Evolutionary conservation across 2,797 vertebrate genomes (phyloP).

Genomic region (Strix occidentalis): DNA sequence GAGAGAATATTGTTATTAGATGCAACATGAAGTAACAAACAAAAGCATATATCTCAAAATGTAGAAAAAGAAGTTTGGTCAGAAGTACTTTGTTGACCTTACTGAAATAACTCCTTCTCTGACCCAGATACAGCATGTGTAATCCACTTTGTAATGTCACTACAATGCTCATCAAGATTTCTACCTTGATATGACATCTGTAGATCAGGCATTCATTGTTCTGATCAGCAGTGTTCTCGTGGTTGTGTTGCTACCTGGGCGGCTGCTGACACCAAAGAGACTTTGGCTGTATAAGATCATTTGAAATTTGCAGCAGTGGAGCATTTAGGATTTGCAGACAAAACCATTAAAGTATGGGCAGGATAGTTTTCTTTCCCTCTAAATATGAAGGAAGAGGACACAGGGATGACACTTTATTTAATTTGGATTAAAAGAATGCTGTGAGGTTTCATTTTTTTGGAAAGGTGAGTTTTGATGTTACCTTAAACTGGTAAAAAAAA

Average conservation of each 20-base stretch:
- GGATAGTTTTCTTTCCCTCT: slow-evolving; percentile 64
- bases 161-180: slow-evolving; percentile 73
- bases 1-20: background rate
- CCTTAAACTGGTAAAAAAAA: slow-evolving; percentile 61
- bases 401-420: slow-evolving; percentile 73
- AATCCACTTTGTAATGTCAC: slow-evolving; percentile 72
- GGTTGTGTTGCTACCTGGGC: slow-evolving; percentile 67
- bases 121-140: slow-evolving; percentile 74
- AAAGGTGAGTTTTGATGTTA: slow-evolving; percentile 74
- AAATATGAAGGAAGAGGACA: slow-evolving; percentile 74
- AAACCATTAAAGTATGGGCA: slow-evolving; percentile 74
- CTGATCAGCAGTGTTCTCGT: slow-evolving; percentile 68
- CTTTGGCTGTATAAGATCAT: slow-evolving; percentile 73
- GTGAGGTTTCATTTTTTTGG: slow-evolving; percentile 64
- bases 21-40: slow-evolving; percentile 45
- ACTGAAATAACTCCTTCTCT: slow-evolving; percentile 70
- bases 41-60: slow-evolving; percentile 39
- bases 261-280: slow-evolving; percentile 69
- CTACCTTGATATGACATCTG: slow-evolving; percentile 66
- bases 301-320: slow-evolving; percentile 72
- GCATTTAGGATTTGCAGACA: slow-evolving; percentile 71
- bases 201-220: slow-evolving; percentile 71
- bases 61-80: slow-evolving; percentile 64
- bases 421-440: slow-evolving; percentile 74
- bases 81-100: slow-evolving; percentile 65